These are phyloP conservation scores for Astropecten irregularis DNA, from an alignment of 53 echinoderm and acorn worm genomes.

Conservation along the genomic window DNA sequence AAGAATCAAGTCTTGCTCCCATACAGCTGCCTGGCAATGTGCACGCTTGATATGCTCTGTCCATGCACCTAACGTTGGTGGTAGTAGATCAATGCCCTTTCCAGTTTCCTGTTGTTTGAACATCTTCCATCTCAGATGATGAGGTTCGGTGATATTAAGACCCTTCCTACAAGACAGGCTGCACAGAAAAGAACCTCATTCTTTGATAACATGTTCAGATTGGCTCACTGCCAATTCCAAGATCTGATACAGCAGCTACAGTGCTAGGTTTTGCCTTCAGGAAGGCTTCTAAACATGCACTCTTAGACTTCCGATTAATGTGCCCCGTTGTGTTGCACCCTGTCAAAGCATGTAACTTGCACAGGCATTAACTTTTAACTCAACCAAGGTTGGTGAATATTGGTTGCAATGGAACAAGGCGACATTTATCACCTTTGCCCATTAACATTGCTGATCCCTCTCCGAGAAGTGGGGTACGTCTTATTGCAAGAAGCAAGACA, in stretches of 20 bases:
- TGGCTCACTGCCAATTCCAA: conserved; percentile 16
- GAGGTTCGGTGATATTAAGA: background rate
- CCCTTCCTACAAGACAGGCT: background rate
- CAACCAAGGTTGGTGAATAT: conserved; percentile 34
- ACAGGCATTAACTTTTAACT: background rate
- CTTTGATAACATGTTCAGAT: conserved; percentile 5
- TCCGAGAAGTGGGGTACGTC: conserved; percentile 14
- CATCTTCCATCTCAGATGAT: background rate
- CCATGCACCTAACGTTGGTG: background rate
- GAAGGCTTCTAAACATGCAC: conserved; percentile 7
- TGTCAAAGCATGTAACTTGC: conserved; percentile 40
- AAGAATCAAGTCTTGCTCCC: conserved; percentile 22
- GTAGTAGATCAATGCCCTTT: conserved; percentile 9
- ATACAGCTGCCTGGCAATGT: conserved; percentile 19
- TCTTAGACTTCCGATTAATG: conserved; percentile 24
- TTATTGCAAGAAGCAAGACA: conserved; percentile 37
- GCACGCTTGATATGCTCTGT: background rate
- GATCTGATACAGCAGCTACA: conserved; percentile 8
- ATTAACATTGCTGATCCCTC: conserved; percentile 2
- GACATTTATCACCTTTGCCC: conserved; percentile 20
- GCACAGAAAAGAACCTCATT: conserved; percentile 36
- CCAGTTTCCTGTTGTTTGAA: conserved; percentile 11
- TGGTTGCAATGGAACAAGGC: conserved; percentile 15
- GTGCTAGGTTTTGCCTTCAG: conserved; percentile 10
- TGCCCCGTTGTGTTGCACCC: conserved; percentile 49